Evolutionary conservation across 2,797 vertebrate species (phyloP).

Genomic region (Sebastes cheni): DNA sequence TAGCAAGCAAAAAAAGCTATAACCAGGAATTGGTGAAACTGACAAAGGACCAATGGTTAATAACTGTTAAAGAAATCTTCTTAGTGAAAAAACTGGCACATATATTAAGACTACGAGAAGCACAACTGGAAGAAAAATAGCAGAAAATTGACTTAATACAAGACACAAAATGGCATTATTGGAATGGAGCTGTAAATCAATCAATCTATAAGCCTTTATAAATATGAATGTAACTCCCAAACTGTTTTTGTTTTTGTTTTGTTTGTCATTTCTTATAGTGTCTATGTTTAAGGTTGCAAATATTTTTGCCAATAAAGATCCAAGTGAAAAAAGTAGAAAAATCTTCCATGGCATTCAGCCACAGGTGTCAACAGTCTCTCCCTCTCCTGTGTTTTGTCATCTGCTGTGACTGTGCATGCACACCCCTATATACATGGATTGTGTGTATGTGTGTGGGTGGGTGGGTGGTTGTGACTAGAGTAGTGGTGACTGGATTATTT

Average conservation of each 20-base stretch:
- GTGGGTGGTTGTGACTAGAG: slow-evolving; percentile 63
- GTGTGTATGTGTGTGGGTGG: slow-evolving; percentile 10
- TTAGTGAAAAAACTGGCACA: background rate
- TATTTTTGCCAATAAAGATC: background rate
- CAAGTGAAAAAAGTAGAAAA: background rate
- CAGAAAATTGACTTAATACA: background rate
- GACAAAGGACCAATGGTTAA: background rate
- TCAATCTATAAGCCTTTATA: background rate
- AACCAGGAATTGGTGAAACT: background rate
- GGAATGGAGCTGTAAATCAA: background rate
- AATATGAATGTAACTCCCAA: background rate
- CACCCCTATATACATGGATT: slow-evolving; percentile 2
- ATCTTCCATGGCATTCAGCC: background rate
- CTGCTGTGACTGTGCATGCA: slow-evolving; percentile 19
- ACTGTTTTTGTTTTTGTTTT: background rate
- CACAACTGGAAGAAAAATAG: background rate
- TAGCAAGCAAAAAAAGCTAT: background rate
- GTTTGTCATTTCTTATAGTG: background rate
- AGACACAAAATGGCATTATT: background rate
- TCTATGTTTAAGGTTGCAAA: background rate
- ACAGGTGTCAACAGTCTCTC: slow-evolving; percentile 30
- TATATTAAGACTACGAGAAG: background rate
- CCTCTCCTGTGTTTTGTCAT: slow-evolving; percentile 26
- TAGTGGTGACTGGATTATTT: slow-evolving; percentile 76
- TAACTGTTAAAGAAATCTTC: background rate